Evolutionary conservation across 2,888 invertebrate species (phyloP), one percentile per base, ranked within the genome.

Genomic region (Andrena flavipes): DNA sequence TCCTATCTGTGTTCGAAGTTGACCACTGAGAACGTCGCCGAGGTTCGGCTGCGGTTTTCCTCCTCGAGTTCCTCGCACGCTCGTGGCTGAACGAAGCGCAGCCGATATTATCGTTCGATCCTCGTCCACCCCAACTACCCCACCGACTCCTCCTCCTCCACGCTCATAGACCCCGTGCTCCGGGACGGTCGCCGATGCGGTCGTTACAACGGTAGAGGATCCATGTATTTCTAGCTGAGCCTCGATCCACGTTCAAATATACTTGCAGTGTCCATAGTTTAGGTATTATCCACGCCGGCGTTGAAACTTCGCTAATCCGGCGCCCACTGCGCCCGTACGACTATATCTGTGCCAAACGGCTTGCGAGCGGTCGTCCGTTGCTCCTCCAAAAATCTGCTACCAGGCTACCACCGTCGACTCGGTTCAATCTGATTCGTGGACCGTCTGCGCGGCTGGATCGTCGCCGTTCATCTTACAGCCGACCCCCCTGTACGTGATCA

Each of bases 11-110:
- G 72, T 35, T 67, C 82, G 70, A 82, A 70, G 76, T 71, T 77
- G 73, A 84, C 76, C 87, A 77, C 77, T 33, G 80, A 59, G 82
- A 82, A 75, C 84, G 80, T 84, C 75, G 78, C 51, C 80, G 80
- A 82, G 84, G 62, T 70, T 54, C 70, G 70, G 59, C 75, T 84
- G 79, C 80, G 88, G 84, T 84, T 84, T 82, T 56, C 82, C 30
- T 60, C 73, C 80, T 72, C 78, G 83, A 85, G 83, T 88, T 84
- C 78, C 83, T 80, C 62, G 78, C 77, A 70, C 79, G 80, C 73
- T 62, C 79, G 84, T 82, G 79, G 65, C 63, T 62, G 63, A 73
- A 77, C 80, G 78, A 69, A 68, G 60, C 84, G 73, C 71, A 69
- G 60, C 74, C 76, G 76, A 80, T 80, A 78, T 79, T 71, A 68